phyloP scores from a whole-genome alignment of 2,888 invertebrate genomes.

The Epsilonema sp. region DNA sequence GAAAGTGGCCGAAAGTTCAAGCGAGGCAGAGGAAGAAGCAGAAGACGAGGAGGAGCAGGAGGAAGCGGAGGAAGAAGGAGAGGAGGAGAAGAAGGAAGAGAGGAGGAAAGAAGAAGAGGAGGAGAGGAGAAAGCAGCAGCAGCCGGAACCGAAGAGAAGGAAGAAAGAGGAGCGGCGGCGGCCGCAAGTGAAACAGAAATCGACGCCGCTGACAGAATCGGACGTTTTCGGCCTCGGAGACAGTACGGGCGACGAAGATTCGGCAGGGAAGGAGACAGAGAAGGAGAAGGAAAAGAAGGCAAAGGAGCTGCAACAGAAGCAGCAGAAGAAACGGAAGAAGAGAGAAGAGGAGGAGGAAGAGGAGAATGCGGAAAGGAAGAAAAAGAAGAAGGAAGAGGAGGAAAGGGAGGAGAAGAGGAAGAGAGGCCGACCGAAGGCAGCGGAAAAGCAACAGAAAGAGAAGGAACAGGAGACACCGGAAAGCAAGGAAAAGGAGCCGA shows the following conservation, averaged over 20 bases:
- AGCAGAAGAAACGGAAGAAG: constrained; percentile 34
- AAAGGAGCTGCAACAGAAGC: constrained; percentile 24
- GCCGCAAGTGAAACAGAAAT: no score
- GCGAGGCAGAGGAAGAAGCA: not conserved
- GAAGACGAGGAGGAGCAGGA: not conserved
- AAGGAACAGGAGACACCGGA: constrained; percentile 36
- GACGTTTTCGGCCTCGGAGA: not conserved
- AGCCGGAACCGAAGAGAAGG: not conserved
- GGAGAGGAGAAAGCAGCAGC: not conserved
- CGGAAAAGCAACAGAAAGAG: constrained; percentile 47
- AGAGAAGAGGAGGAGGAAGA: constrained; percentile 1
- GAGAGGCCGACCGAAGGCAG: not conserved
- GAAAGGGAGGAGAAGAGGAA: constrained; percentile 8
- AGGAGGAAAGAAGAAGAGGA: not conserved
- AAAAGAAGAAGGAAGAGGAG: not conserved
- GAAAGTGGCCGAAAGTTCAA: not conserved
- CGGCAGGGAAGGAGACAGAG: constrained; percentile 18
- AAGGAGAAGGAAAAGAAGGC: constrained; percentile 21
- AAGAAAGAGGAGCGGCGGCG: no score
- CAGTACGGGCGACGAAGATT: no score
- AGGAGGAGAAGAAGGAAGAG: not conserved
- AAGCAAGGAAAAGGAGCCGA: constrained; percentile 32
- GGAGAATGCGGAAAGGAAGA: constrained; percentile 8
- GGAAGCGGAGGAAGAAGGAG: not conserved
- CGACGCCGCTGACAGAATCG: not conserved